Percentiles rank a stretch among this genome's conserved stretches.
These are phyloP conservation scores for Phengaris arion DNA, from an alignment of 2,888 invertebrate species.

Conservation along the genomic window DNA sequence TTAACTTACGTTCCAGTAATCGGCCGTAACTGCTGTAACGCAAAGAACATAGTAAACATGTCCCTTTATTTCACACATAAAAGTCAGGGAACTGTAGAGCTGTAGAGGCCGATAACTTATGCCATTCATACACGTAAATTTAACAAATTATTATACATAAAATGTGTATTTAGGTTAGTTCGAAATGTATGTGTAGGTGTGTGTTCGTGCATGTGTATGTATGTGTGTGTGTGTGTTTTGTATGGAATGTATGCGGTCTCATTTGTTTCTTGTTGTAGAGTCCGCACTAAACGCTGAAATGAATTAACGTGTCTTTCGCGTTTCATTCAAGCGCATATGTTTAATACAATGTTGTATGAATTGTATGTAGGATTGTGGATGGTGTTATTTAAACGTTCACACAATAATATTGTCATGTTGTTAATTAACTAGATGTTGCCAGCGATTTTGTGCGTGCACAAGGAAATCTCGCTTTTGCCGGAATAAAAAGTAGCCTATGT, in stretches of 20 bases:
- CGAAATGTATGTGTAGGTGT: neutral
- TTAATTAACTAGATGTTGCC: too few relatives aligned
- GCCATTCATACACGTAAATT: conserved; percentile 9
- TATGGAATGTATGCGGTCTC: neutral
- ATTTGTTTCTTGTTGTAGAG: neutral
- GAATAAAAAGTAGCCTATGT: too few relatives aligned
- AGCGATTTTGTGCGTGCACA: too few relatives aligned
- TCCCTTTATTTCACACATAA: neutral
- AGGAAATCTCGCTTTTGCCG: too few relatives aligned
- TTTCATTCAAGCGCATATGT: conserved; percentile 1
- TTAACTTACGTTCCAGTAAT: too few relatives aligned
- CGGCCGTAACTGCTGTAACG: neutral
- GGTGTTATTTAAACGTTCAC: neutral
- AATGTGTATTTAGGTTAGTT: conserved; percentile 26
- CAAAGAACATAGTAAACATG: neutral
- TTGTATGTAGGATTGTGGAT: neutral
- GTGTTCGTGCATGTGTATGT: neutral
- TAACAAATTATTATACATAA: conserved; percentile 16
- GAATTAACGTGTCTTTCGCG: neutral
- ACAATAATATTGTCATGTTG: too few relatives aligned
- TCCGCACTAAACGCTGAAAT: neutral
- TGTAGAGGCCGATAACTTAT: neutral
- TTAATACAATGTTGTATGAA: neutral
- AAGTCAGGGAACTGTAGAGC: neutral
- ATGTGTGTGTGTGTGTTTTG: neutral